phyloP scores from a whole-genome alignment of 2,797 vertebrate species.

The Melanotaenia trifasciata region DNA sequence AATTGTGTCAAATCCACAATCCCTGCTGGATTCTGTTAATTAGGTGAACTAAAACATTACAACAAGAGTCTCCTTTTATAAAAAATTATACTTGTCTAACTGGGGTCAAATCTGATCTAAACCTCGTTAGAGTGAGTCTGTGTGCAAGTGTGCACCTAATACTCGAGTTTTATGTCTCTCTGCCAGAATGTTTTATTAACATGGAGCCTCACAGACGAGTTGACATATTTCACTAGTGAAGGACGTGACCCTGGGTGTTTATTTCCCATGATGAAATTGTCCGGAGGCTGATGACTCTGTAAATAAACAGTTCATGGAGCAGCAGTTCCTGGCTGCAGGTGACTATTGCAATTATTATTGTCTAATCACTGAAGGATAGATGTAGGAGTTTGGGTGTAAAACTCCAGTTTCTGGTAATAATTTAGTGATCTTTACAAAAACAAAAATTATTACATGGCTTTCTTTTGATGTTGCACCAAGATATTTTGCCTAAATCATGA shows the following conservation, averaged over 20 bases:
- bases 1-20: slow-evolving; percentile 40
- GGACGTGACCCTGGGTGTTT: slow-evolving; percentile 90
- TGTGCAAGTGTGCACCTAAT: slow-evolving; percentile 53
- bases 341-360: slow-evolving; percentile 69
- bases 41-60: slow-evolving; percentile 42
- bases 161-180: slow-evolving; percentile 79
- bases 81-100: slow-evolving; percentile 25
- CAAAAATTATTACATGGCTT: neutral
- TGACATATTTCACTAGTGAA: slow-evolving; percentile 87
- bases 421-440: slow-evolving; percentile 14
- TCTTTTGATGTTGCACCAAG: neutral
- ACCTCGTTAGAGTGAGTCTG: slow-evolving; percentile 38
- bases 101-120: slow-evolving; percentile 40
- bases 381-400: slow-evolving; percentile 26
- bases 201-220: slow-evolving; percentile 71
- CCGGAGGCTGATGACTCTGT: slow-evolving; percentile 85
- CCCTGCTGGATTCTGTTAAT: slow-evolving; percentile 52
- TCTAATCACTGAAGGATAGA: slow-evolving; percentile 62
- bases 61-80: slow-evolving; percentile 19
- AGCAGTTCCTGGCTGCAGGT: slow-evolving; percentile 60
- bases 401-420: slow-evolving; percentile 4
- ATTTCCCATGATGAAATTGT: slow-evolving; percentile 88
- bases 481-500: neutral
- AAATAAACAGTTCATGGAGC: slow-evolving; percentile 86
- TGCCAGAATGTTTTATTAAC: slow-evolving; percentile 83